A percentile compares a stretch with the other conserved stretches of the same genome.
phyloP scores from a whole-genome alignment of 2,888 invertebrate genomes.

The Pseudococcus viburni region DNA sequence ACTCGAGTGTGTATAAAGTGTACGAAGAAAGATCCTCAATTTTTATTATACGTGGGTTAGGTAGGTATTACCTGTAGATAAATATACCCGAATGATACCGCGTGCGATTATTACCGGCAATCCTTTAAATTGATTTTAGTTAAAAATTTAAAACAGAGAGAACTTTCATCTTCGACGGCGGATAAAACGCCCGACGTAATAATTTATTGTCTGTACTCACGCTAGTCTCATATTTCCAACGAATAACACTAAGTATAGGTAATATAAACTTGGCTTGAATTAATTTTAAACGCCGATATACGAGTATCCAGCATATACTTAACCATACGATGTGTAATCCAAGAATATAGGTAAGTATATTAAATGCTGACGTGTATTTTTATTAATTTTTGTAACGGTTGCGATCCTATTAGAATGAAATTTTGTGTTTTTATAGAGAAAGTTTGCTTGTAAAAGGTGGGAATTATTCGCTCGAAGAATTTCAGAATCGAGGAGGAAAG shows the following conservation, averaged over 20 bases:
- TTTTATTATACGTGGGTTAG: neutral
- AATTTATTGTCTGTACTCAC: constrained; percentile 24
- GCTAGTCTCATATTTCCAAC: constrained; percentile 12
- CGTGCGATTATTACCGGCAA: neutral
- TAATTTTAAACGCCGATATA: constrained; percentile 7
- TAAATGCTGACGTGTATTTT: neutral
- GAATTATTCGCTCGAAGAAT: too few relatives aligned
- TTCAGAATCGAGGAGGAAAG: too few relatives aligned
- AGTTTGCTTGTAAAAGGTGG: too few relatives aligned
- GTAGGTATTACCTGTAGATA: neutral
- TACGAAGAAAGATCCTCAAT: neutral
- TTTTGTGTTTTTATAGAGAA: too few relatives aligned
- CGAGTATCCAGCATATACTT: neutral
- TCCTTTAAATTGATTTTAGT: constrained; percentile 36
- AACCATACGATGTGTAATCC: neutral
- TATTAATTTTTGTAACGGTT: neutral
- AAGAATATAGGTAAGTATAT: neutral
- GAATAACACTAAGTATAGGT: neutral
- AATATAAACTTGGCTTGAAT: neutral
- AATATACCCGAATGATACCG: constrained; percentile 16
- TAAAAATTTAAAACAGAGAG: neutral
- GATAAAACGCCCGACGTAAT: neutral
- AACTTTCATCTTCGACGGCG: neutral
- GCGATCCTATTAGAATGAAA: neutral
- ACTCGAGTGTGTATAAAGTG: neutral